A percentile compares a stretch with the other conserved stretches of the same genome.
Conservation (phyloP, 2,113 vertebrate species). For the Oceanodroma tethys region DNA sequence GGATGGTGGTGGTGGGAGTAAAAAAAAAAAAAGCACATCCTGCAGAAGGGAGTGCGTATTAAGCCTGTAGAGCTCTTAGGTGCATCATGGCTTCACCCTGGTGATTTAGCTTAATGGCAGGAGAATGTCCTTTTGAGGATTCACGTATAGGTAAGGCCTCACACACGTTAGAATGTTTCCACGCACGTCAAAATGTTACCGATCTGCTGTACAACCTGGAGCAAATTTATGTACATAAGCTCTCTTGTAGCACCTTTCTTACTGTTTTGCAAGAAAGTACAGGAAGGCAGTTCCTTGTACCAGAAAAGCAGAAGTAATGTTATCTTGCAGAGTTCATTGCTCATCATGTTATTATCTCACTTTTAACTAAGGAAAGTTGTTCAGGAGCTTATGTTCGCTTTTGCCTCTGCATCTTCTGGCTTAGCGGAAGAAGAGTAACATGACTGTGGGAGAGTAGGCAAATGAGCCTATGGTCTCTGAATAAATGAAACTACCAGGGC, state of each 20-base stretch:
- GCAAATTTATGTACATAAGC: not conserved
- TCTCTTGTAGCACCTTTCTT: not conserved
- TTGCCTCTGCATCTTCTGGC: not conserved
- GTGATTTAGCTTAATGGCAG: not conserved
- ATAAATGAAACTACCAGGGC: not conserved
- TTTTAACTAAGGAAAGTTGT: not conserved
- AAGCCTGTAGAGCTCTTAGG: not conserved
- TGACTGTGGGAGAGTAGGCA: not conserved
- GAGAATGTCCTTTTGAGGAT: not conserved
- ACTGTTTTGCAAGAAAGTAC: not conserved
- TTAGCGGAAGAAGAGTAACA: not conserved
- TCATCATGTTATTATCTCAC: not conserved
- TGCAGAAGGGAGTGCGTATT: not conserved
- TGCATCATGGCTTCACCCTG: not conserved
- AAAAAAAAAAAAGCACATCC: not conserved
- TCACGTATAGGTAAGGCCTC: not conserved
- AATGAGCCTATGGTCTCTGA: not conserved
- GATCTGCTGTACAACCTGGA: not conserved
- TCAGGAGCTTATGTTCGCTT: not conserved
- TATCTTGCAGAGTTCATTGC: not conserved
- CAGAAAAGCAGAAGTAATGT: not conserved
- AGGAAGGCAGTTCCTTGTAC: not conserved
- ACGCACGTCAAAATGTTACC: not conserved
- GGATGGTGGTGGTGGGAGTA: accelerated
- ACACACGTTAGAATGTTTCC: not conserved